These are phyloP conservation scores for Sebastes wilsoni DNA, from an alignment of 2,797 vertebrate species.

Conservation along the genomic window DNA sequence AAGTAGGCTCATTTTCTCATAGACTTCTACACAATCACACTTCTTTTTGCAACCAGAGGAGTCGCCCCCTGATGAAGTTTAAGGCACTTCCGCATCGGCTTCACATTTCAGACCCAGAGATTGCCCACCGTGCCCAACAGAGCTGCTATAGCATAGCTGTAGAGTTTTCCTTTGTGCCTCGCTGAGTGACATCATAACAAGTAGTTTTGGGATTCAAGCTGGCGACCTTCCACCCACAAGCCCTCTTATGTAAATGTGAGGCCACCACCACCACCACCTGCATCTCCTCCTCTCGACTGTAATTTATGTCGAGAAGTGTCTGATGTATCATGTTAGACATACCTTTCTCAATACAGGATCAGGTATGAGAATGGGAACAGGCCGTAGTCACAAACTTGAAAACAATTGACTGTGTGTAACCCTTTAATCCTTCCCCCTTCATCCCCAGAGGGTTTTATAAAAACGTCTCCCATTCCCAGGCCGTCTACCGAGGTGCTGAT, in stretches of 20 bases:
- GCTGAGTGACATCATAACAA: too few species aligned
- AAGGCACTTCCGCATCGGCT: too few species aligned
- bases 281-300: not conserved
- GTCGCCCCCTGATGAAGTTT: too few species aligned
- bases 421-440: constrained; percentile 40
- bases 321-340: not conserved
- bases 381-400: constrained; percentile 17
- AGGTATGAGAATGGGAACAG: constrained; percentile 6
- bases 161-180: too few species aligned
- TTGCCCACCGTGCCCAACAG: too few species aligned
- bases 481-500: constrained; percentile 51
- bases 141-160: too few species aligned
- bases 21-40: too few species aligned
- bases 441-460: constrained; percentile 33
- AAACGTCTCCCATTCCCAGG: constrained; percentile 41
- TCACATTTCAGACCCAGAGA: fast-evolving
- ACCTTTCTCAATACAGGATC: not conserved
- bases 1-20: too few species aligned
- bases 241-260: not conserved
- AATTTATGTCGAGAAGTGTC: not conserved
- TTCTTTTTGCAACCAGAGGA: too few species aligned
- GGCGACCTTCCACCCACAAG: not conserved
- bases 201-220: not conserved
- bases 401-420: constrained; percentile 52
- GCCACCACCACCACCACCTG: not conserved